Conservation (phyloP, 2,113 vertebrate species). For the Rhinogobius similis region DNA sequence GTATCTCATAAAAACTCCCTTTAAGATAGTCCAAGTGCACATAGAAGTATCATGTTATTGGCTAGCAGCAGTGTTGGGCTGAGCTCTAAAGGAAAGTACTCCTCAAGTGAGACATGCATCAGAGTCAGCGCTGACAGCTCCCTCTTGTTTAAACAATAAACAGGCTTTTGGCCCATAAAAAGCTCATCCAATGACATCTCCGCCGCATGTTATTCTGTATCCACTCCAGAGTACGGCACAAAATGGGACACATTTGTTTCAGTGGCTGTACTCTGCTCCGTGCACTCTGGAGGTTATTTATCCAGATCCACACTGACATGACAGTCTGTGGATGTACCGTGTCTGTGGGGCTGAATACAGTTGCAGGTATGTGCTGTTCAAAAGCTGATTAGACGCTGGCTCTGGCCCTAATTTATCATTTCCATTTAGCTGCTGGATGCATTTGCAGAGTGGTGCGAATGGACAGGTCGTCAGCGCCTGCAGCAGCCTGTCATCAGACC, state of each 20-base stretch:
- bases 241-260: constrained; percentile 8
- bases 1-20: constrained; percentile 1
- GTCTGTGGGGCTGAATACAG: constrained; percentile 20
- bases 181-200: constrained; percentile 3
- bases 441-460: constrained; percentile 27
- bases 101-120: constrained; percentile 8
- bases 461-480: constrained; percentile 59
- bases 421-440: constrained; percentile 37
- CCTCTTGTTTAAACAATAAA: constrained; percentile 15
- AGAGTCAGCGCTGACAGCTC: constrained; percentile 8
- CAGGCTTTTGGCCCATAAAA: constrained; percentile 25
- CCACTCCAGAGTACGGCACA: background rate
- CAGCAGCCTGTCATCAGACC: constrained; percentile 46
- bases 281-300: constrained; percentile 14
- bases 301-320: constrained; percentile 10
- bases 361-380: constrained; percentile 33
- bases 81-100: background rate
- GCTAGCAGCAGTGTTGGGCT: background rate
- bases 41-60: background rate
- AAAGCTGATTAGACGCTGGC: constrained; percentile 52
- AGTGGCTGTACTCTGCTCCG: constrained; percentile 14
- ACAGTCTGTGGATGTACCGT: constrained; percentile 2
- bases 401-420: constrained; percentile 58
- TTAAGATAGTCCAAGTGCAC: background rate
- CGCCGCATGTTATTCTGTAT: constrained; percentile 5